phyloP scores from a whole-genome alignment of 2,888 invertebrate genomes.

The Galerucella calmariensis region DNA sequence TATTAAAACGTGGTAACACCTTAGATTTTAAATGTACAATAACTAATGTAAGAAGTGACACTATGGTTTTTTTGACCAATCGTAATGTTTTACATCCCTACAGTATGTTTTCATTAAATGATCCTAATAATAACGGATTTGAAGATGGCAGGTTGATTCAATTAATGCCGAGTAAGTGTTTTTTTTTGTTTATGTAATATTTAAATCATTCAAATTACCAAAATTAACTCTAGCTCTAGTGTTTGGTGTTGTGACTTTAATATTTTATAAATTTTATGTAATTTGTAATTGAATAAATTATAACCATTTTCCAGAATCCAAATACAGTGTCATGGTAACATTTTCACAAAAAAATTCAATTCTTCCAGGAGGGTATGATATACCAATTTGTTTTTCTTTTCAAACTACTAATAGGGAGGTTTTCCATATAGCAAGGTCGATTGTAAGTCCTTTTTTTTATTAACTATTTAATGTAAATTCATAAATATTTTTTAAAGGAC shows the following conservation, averaged over 20 bases:
- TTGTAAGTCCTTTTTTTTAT: conserved; percentile 60
- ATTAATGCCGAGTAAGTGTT: conserved; percentile 46
- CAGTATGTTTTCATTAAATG: conserved; percentile 37
- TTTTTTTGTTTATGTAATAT: neutral
- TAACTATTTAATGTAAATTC: neutral
- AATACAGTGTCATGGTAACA: conserved; percentile 51
- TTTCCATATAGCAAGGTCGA: conserved; percentile 64
- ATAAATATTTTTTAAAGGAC: conserved; percentile 20
- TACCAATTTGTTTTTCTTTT: conserved; percentile 67
- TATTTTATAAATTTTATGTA: too few relatives aligned
- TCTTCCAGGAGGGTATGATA: conserved; percentile 65
- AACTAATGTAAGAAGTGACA: conserved; percentile 46
- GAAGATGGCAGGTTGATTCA: conserved; percentile 23
- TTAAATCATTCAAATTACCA: too few relatives aligned
- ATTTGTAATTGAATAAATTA: too few relatives aligned
- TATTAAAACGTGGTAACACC: conserved; percentile 41
- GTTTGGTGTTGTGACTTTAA: too few relatives aligned
- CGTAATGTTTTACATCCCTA: conserved; percentile 49
- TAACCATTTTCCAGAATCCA: conserved; percentile 53
- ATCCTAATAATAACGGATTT: conserved; percentile 37
- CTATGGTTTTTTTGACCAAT: conserved; percentile 37
- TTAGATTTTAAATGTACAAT: conserved; percentile 52
- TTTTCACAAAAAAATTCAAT: conserved; percentile 53
- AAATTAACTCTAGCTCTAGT: too few relatives aligned
- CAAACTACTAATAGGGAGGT: conserved; percentile 54